Percentiles rank a stretch among this genome's conserved stretches.
phyloP scores from a whole-genome alignment of 2,888 invertebrate species.

The Napeogenes sylphis region DNA sequence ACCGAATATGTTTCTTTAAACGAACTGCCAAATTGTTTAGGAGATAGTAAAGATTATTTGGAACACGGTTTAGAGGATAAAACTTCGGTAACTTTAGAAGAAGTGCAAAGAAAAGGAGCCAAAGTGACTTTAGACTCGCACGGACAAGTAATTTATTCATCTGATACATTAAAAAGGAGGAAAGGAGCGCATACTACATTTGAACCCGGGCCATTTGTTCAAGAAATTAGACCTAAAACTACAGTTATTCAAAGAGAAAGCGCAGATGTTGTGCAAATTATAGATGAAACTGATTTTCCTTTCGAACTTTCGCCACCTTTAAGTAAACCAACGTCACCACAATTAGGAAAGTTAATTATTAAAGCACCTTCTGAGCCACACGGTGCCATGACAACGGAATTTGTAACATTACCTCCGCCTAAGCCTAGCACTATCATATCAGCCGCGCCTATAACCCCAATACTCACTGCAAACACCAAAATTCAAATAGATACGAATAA shows the following conservation, averaged over 20 bases:
- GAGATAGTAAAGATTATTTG: slow-evolving; percentile 64
- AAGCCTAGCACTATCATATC: slow-evolving; percentile 81
- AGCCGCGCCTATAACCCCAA: slow-evolving; percentile 66
- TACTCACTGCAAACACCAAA: slow-evolving; percentile 40
- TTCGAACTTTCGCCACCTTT: slow-evolving; percentile 60
- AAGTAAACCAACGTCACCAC: slow-evolving; percentile 79
- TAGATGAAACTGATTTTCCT: slow-evolving; percentile 70
- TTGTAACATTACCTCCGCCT: slow-evolving; percentile 75
- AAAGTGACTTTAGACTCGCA: slow-evolving; percentile 90
- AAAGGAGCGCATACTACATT: slow-evolving; percentile 91
- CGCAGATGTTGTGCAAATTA: slow-evolving; percentile 60
- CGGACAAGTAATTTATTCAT: slow-evolving; percentile 92
- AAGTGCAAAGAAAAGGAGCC: slow-evolving; percentile 80
- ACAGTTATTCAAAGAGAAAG: slow-evolving; percentile 62
- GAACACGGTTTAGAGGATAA: slow-evolving; percentile 58
- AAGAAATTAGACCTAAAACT: slow-evolving; percentile 74
- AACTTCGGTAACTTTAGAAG: slow-evolving; percentile 53
- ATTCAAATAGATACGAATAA: slow-evolving; percentile 45
- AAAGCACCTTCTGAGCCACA: slow-evolving; percentile 72
- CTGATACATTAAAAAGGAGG: slow-evolving; percentile 87
- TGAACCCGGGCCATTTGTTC: slow-evolving; percentile 91
- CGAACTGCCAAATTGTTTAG: slow-evolving; percentile 81
- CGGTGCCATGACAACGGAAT: slow-evolving; percentile 73
- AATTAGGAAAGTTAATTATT: slow-evolving; percentile 81
- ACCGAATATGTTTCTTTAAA: slow-evolving; percentile 89